Evolutionary conservation across 1,140 invertebrate species (phyloP).

Genomic region (Cyrtorhinus lividipennis): DNA sequence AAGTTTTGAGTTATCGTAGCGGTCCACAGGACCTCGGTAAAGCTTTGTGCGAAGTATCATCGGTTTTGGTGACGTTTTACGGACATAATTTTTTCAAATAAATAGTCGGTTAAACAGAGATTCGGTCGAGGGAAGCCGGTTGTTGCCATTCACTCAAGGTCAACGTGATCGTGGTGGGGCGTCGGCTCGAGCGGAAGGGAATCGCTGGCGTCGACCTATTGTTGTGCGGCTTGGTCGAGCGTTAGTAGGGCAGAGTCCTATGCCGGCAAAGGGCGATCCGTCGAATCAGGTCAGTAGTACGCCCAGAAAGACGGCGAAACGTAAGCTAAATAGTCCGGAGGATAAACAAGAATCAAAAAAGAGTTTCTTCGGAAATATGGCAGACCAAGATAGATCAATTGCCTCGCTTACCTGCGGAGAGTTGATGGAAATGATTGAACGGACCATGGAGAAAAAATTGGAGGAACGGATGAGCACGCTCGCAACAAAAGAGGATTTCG

Average conservation of each 20-base stretch:
- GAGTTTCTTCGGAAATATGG: not conserved
- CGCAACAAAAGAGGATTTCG: not conserved
- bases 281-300: not conserved
- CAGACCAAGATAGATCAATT: not conserved
- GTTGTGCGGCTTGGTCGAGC: too few species aligned
- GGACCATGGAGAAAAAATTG: not conserved
- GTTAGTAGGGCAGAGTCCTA: too few species aligned
- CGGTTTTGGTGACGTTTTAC: not conserved
- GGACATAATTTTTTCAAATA: not conserved
- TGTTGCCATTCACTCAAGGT: not conserved
- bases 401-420: not conserved
- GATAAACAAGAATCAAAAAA: not conserved
- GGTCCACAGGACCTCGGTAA: not conserved
- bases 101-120: not conserved
- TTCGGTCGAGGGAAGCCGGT: not conserved
- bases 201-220: not conserved
- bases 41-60: not conserved
- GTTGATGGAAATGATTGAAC: not conserved
- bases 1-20: not conserved
- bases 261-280: too few species aligned
- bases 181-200: not conserved
- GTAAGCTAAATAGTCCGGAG: not conserved
- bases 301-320: not conserved
- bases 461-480: not conserved
- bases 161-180: not conserved